Base-by-base conservation (phyloP, 2,113 vertebrate species). In the Siniperca chuatsi region DNA sequence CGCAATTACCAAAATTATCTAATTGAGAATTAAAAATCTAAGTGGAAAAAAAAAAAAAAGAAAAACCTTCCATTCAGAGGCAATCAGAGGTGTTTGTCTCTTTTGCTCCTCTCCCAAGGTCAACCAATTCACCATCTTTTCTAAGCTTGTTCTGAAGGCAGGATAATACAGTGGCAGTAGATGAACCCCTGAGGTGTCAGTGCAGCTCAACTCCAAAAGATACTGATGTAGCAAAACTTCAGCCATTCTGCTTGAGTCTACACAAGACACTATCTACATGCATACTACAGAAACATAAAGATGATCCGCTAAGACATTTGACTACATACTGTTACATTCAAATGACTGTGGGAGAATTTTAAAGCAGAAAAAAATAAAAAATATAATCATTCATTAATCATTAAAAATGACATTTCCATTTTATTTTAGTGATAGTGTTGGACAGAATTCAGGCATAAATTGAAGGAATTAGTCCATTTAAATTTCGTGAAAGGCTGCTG, bases 191-290 rank as follows among this genome's bases (percentile, higher is more conserved):
- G 77, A 87, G 85, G 83, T 74, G 79, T 61, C 76, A 25, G 37
- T 62, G 70, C 71, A 48, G 80, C 64, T 3, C 4, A 64, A 81
- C 86, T 81, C 75, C 46, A 52, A 68, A 88, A 81, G 81, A 84
- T 81, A 48, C 68, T 8, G 76, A 88, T 57, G 71, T 25, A 80
- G 68, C 37, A 20, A 37, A 55, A 69, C 83, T 87, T 94, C 89
- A 90, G 87, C 68, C 75, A 87, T 89, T 90, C 84, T 76, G 86
- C 76, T 18, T 25, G 58, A 75, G 83, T 86, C 79, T n/a, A 74
- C 62, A 52, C 60, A 48, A 50, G 81, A 86, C 79, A 16, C 75
- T 60, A 54, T 88, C 35, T 16, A 29, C 29, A 29, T 42, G 57
- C 29, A 16, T 8, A 12, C 33, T 2, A 46, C 25, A 62, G 10